Base-by-base conservation (phyloP, 2,797 vertebrate genomes). In the Acrossocheilus wenchowensis region DNA sequence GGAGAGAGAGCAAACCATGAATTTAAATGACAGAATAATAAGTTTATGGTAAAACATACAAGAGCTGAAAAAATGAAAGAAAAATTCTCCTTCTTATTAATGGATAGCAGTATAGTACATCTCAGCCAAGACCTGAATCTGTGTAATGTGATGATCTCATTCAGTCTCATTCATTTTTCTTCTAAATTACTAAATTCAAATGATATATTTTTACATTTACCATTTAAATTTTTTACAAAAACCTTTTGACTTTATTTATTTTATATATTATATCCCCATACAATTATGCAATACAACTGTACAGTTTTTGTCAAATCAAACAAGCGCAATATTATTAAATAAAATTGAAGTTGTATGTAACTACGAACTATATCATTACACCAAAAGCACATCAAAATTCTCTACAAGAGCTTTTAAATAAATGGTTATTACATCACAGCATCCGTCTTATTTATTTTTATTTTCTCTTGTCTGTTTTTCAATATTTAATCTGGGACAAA, bases 1-100 rank as follows among this genome's bases (percentile, higher is more conserved):
- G 17, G 21, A 41, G 8, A 34, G 23, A 41, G 8, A 30, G 30
- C 26, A 50, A 68, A 23, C 43, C 6, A 48, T 50, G 26, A 68
- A 81, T 60, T 48, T 83, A 19, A 69, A 64, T 66, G n/a, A 62
- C 8, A 19, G 52, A n/a, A 60, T n/a, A 78, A 60, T 78, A 36
- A 57, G 52, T 39, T 78, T 41, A 23, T 26, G 54, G 14, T 7
- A 21, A 78, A 79, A 26, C 19, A 21, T 15, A 43, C 8, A 79
- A n/a, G 23, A 64, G 74, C 17, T 12, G 15, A 34, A 21, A 64
- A 34, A 66, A 75, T 5, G 21, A 79, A 10, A 72, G 17, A 43
- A 74, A 48, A 43, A 41, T 14, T 3, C 1, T 50, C 15, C 4
- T 17, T 3, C 6, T 72, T 50, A 50, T 30, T 10, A 74, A 45